Percentiles rank a stretch among this genome's conserved stretches.
Conservation (phyloP, 2,113 vertebrate species). For the Enhydra lutris region DNA sequence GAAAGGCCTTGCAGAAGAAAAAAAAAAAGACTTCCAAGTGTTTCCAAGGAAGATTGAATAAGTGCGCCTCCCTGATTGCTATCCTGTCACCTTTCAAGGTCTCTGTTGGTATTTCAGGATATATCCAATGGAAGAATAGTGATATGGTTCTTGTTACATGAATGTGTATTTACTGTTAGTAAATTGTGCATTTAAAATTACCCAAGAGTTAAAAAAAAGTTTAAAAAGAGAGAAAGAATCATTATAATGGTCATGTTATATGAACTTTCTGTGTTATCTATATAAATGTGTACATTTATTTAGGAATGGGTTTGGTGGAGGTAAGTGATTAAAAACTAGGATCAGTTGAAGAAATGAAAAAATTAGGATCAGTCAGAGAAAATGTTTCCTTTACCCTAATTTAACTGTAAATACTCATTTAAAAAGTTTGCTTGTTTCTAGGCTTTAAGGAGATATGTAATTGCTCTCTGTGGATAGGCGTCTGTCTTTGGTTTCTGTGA, state of each 20-base stretch:
- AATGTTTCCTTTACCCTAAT: slow-evolving; percentile 7
- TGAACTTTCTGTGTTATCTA: slow-evolving; percentile 37
- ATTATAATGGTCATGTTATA: slow-evolving; percentile 47
- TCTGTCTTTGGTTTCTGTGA: slow-evolving; percentile 30
- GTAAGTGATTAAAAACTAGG: background rate
- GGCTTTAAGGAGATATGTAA: background rate
- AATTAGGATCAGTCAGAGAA: slow-evolving; percentile 13
- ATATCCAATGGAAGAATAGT: slow-evolving; percentile 7
- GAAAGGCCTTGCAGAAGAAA: slow-evolving; percentile 12
- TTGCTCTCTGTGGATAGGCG: background rate
- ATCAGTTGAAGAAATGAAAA: slow-evolving; percentile 24
- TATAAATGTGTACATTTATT: slow-evolving; percentile 47
- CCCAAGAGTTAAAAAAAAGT: slow-evolving; percentile 51
- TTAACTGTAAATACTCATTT: slow-evolving; percentile 27
- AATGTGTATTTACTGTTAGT: slow-evolving; percentile 54
- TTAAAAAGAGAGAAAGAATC: slow-evolving; percentile 41
- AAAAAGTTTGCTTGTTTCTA: slow-evolving; percentile 19
- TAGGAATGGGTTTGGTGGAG: background rate
- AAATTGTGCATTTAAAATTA: slow-evolving; percentile 54
- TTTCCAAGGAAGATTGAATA: slow-evolving; percentile 32
- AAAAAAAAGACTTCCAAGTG: background rate
- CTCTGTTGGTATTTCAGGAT: slow-evolving; percentile 39
- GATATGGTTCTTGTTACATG: slow-evolving; percentile 30
- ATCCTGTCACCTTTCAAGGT: background rate
- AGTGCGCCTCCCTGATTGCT: background rate